These are phyloP conservation scores for Melieria crassipennis DNA, from an alignment of 2,888 invertebrate species.

Conservation along the genomic window DNA sequence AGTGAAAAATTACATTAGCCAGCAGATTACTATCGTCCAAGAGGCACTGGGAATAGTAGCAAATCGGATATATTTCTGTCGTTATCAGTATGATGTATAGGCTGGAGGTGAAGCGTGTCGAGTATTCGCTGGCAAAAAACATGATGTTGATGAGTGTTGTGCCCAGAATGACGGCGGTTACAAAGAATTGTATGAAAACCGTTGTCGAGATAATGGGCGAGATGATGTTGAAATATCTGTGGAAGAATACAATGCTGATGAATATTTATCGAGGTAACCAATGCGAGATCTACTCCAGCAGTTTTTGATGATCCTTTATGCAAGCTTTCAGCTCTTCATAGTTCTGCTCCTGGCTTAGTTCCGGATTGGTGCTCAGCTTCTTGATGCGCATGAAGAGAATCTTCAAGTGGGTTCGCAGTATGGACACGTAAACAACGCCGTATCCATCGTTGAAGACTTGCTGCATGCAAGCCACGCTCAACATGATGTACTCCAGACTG, in stretches of 20 bases:
- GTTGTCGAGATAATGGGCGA: constrained; percentile 42
- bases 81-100: constrained; percentile 43
- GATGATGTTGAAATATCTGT: constrained; percentile 12
- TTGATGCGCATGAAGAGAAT: constrained; percentile 40
- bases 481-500: constrained; percentile 40
- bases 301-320: constrained; percentile 42
- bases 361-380: constrained; percentile 25
- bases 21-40: constrained; percentile 44
- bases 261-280: neutral
- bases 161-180: constrained; percentile 45
- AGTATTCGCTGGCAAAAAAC: constrained; percentile 43
- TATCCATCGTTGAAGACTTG: constrained; percentile 43
- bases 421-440: constrained; percentile 41
- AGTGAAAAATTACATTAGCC: constrained; percentile 46
- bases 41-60: constrained; percentile 46
- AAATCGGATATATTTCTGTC: constrained; percentile 46
- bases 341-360: constrained; percentile 33
- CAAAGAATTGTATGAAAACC: constrained; percentile 47
- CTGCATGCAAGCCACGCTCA: constrained; percentile 38
- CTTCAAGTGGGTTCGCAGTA: constrained; percentile 41
- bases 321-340: constrained; percentile 40
- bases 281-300: neutral
- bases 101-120: constrained; percentile 39
- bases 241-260: neutral
- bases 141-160: constrained; percentile 47